A percentile compares a stretch with the other conserved stretches of the same genome.
Conservation (phyloP, 2,888 invertebrate genomes). For the Chelonus formosanus region DNA sequence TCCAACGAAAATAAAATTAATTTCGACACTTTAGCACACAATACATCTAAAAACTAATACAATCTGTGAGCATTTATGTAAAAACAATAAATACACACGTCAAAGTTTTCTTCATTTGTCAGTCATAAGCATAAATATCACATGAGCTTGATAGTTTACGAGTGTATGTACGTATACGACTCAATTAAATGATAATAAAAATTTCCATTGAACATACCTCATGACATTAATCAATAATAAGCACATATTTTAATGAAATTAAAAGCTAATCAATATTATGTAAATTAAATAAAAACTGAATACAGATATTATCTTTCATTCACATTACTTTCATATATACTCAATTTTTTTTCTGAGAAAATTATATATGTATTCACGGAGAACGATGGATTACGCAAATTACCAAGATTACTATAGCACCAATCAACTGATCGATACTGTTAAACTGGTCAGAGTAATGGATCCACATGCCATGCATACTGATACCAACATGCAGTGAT, state of each 20-base stretch:
- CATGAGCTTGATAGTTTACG: too few species aligned
- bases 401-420: conserved; percentile 22
- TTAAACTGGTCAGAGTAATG: conserved; percentile 36
- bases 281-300: conserved; percentile 6
- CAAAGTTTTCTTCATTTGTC: too few species aligned
- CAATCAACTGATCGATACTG: conserved; percentile 37
- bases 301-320: background rate
- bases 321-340: background rate
- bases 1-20: too few species aligned
- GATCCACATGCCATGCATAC: conserved; percentile 26
- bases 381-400: conserved; percentile 23
- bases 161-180: too few species aligned
- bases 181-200: too few species aligned
- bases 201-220: too few species aligned
- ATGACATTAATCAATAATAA: too few species aligned
- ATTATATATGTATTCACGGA: conserved; percentile 14
- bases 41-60: too few species aligned
- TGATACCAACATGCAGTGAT: conserved; percentile 21
- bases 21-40: too few species aligned
- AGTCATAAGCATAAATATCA: too few species aligned
- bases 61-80: too few species aligned
- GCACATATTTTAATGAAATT: background rate
- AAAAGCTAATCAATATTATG: conserved; percentile 14
- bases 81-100: too few species aligned
- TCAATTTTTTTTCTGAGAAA: background rate